Conservation (phyloP, 2,113 vertebrate species). For the Tragulus kanchil region DNA sequence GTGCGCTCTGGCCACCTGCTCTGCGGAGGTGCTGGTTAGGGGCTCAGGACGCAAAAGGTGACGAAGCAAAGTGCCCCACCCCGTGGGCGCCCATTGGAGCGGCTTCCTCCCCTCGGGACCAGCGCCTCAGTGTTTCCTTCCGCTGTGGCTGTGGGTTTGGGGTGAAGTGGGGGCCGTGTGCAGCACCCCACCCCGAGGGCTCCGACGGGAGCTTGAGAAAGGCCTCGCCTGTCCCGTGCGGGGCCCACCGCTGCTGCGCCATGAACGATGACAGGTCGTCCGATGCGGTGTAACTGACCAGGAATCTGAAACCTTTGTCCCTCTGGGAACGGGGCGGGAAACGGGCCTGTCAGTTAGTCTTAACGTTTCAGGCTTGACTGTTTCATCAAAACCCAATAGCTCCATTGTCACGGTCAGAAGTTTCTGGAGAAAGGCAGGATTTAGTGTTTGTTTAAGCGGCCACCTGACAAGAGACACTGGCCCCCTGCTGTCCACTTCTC, state of each 20-base stretch:
- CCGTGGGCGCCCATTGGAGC: fast-evolving
- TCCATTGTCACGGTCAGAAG: constrained; percentile 76
- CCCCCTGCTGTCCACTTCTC: not conserved
- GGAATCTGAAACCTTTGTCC: constrained; percentile 64
- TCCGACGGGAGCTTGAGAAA: constrained; percentile 77
- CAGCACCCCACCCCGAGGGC: not conserved
- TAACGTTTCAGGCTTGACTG: constrained; percentile 70
- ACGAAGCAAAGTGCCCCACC: not conserved
- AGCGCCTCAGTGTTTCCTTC: not conserved
- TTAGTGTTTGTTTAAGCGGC: constrained; percentile 76
- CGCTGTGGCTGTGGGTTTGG: not conserved
- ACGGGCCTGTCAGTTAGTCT: constrained; percentile 73
- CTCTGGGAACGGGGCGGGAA: constrained; percentile 81
- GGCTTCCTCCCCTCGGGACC: not conserved
- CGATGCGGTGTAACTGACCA: constrained; percentile 61
- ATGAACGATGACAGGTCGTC: constrained; percentile 58
- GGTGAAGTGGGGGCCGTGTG: not conserved
- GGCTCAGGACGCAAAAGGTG: not conserved
- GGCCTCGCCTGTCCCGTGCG: constrained; percentile 45
- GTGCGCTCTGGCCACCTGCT: fast-evolving
- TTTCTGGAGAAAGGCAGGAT: constrained; percentile 80
- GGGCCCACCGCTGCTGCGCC: not conserved
- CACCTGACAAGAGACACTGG: constrained; percentile 58
- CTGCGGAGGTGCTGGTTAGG: not conserved
- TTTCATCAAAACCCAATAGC: constrained; percentile 80